Conservation (phyloP, 2,113 vertebrate species). For the Lagenorhynchus albirostris region DNA sequence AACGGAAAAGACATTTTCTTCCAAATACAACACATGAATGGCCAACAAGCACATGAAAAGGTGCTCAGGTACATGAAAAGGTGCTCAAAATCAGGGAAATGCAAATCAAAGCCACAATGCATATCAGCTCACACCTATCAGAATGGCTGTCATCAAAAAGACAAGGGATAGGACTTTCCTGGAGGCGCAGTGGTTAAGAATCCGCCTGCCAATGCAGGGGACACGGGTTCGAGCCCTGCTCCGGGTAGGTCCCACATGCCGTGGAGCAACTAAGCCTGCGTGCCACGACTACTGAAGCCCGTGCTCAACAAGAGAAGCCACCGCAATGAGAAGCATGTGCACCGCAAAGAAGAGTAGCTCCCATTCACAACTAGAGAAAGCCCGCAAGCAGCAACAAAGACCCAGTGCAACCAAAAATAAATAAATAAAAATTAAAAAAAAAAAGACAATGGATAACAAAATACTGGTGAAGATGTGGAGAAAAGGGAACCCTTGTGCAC, state of each 20-base stretch:
- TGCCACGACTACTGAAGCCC: no score
- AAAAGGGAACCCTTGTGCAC: background rate
- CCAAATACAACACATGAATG: background rate
- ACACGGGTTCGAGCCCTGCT: no score
- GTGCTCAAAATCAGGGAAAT: background rate
- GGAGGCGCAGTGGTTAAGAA: no score
- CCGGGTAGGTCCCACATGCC: no score
- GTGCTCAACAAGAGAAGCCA: no score
- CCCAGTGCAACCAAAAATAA: no score
- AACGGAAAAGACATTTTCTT: background rate
- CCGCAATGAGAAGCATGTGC: no score
- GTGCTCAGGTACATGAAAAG: background rate
- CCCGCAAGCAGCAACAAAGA: no score
- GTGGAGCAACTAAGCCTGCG: no score
- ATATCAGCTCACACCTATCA: background rate
- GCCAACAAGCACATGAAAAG: background rate
- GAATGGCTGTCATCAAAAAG: background rate
- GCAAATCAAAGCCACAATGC: background rate
- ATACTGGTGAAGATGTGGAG: background rate
- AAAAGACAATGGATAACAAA: background rate
- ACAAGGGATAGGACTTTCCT: background rate
- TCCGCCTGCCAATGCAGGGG: no score
- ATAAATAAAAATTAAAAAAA: background rate
- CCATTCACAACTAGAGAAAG: no score
- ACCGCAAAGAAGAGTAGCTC: no score